Percentiles rank a stretch among this genome's conserved stretches.
These are phyloP conservation scores for Istiophorus platypterus DNA, from an alignment of 2,113 vertebrate genomes.

Conservation along the genomic window DNA sequence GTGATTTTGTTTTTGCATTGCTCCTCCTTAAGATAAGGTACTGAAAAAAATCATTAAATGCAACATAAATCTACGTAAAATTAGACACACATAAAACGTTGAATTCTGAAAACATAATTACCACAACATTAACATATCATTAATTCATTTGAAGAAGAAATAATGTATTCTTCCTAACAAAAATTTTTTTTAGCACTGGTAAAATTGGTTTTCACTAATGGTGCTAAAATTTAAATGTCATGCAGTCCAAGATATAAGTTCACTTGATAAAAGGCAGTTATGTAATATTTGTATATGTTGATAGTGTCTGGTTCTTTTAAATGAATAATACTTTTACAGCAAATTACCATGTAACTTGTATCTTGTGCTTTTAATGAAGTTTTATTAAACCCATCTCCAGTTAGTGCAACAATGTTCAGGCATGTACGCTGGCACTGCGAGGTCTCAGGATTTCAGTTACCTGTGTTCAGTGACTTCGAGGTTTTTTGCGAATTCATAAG, in stretches of 20 bases:
- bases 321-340: neutral
- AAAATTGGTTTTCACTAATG: neutral
- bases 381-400: neutral
- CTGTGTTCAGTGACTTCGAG: no score
- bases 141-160: neutral
- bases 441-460: neutral
- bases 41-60: neutral
- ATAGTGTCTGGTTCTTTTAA: neutral
- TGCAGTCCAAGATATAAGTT: neutral
- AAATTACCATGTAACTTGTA: neutral
- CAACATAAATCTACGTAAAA: neutral
- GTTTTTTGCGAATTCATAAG: no score
- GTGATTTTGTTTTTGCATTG: neutral
- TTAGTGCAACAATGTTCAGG: neutral
- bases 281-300: neutral
- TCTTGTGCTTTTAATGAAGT: neutral
- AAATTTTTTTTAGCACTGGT: neutral
- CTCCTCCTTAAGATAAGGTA: neutral
- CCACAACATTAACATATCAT: neutral
- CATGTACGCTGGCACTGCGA: neutral
- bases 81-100: neutral
- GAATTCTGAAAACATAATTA: neutral
- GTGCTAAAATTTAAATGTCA: neutral
- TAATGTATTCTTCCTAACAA: neutral
- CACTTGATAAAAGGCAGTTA: constrained; percentile 15